Percentiles rank a stretch among this genome's conserved stretches.
Conservation (phyloP, 2,888 invertebrate genomes). For the Hoplodrina blanda region DNA sequence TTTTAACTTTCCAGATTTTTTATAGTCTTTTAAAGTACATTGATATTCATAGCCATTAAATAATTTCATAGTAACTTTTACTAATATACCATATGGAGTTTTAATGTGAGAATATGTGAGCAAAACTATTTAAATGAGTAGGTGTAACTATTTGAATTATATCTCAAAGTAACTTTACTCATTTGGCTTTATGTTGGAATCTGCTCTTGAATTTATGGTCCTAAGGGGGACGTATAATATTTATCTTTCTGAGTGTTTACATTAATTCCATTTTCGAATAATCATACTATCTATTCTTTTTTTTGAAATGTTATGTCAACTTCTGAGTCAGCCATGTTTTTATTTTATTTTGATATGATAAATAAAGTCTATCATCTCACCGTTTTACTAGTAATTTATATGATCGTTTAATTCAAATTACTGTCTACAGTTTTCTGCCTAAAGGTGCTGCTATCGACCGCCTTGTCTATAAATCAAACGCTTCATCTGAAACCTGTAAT, state of each 20-base stretch:
- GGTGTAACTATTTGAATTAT: constrained; percentile 34
- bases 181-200: constrained; percentile 36
- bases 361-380: background rate
- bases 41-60: constrained; percentile 66
- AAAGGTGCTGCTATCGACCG: constrained; percentile 14
- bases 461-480: constrained; percentile 35
- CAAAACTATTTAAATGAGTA: constrained; percentile 46
- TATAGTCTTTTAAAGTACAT: constrained; percentile 62
- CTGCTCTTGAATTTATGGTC: constrained; percentile 29
- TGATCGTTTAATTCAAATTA: constrained; percentile 39
- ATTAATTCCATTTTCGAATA: background rate
- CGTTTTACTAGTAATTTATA: constrained; percentile 10
- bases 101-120: constrained; percentile 53
- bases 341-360: constrained; percentile 12
- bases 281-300: background rate
- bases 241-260: constrained; percentile 2
- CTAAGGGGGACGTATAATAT: background rate
- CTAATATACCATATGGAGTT: constrained; percentile 47
- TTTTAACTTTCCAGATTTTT: constrained; percentile 61
- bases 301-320: background rate
- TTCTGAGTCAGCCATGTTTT: background rate
- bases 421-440: constrained; percentile 30
- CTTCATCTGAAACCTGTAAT: constrained; percentile 39
- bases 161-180: constrained; percentile 43
- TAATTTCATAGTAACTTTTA: constrained; percentile 58